Evolutionary conservation across 2,113 vertebrate species (phyloP), one percentile per base, ranked within the genome.

Genomic region (Gadus chalcogrammus): DNA sequence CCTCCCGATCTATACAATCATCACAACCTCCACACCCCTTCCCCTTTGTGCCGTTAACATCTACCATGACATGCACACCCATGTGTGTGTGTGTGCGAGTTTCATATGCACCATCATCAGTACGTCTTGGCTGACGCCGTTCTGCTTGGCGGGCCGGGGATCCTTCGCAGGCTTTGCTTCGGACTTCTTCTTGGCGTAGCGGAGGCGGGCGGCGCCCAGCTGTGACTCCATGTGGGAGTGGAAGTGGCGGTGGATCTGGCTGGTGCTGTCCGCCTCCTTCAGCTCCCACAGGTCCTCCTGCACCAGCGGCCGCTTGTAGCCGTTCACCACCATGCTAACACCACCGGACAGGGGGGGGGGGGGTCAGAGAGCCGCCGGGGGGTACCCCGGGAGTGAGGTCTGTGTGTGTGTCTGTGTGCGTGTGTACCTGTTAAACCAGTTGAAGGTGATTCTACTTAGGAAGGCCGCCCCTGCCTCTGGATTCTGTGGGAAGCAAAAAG

Each of bases 221-320:
- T 87, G 86, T 0, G 2, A 17, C 4, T 68, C 55, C 95, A 96
- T 95, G 42, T 77, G 4, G 1, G 68, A 48, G 76, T 94, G 91
- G 62, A 98, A 96, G 5, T 0, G 4, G 35, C 81, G 3, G 1
- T 65, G 76, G 64, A 96, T 71, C 4, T 52, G 1, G n/a, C 80
- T 62, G 0, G 90, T 89, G 84, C 75, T 86, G 18, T 93, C 79
- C 0, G 20, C 0, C 5, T 90, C 76, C 1, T 85, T 89, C 71
- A 99, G 61, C 0, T 98, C 94, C 93, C 94, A 98, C 86, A 98
- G 17, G 86, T 99, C 96, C 3, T 97, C 93, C 70, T 95, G 87
- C 18, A 93, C 93, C 88, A 99, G 79, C 6, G 97, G 93, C 2
- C 76, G 88, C 79, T 87, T 96, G 84, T 91, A 94, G 42, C 96